Evolutionary conservation across 2,797 vertebrate genomes (phyloP).

Genomic region (Acrossocheilus wenchowensis): DNA sequence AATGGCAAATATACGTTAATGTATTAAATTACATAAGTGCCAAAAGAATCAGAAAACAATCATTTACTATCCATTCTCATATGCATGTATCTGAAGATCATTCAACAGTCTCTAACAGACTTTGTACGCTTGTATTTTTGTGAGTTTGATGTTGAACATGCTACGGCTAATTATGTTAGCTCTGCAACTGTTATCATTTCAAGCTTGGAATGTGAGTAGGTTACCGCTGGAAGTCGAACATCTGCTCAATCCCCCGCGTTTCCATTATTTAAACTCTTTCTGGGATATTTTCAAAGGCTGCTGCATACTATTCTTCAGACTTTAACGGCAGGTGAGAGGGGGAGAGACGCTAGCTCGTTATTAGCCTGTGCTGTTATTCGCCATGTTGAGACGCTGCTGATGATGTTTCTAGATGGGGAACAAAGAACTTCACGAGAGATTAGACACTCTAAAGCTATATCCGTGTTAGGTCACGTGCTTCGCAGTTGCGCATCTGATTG

Average conservation of each 20-base stretch:
- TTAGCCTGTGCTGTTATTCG: conserved; percentile 59
- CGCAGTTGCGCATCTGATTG: not conserved
- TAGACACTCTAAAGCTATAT: not conserved
- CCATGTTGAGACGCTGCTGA: conserved; percentile 59
- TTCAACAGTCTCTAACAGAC: not conserved
- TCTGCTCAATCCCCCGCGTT: conserved; percentile 78
- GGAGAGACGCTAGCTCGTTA: conserved; percentile 39
- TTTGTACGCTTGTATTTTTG: conserved; percentile 14
- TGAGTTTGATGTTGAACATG: conserved; percentile 7
- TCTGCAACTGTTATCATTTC: conserved; percentile 14
- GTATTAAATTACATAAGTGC: not conserved
- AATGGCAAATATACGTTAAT: not conserved
- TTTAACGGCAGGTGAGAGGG: conserved; percentile 24
- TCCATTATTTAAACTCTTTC: conserved; percentile 72
- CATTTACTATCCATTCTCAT: not conserved
- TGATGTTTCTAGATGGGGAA: conserved; percentile 34
- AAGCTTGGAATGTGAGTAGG: conserved; percentile 56
- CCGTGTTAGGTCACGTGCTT: conserved; percentile 9
- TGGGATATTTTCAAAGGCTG: conserved; percentile 32
- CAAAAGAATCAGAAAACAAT: not conserved
- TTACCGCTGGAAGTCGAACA: conserved; percentile 86
- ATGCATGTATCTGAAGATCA: not conserved
- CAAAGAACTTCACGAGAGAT: conserved; percentile 5
- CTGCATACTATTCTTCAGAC: conserved; percentile 56
- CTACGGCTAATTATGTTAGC: conserved; percentile 41